These are phyloP conservation scores for Bugulina stolonifera DNA, from an alignment of 2,888 invertebrate species.

Conservation along the genomic window DNA sequence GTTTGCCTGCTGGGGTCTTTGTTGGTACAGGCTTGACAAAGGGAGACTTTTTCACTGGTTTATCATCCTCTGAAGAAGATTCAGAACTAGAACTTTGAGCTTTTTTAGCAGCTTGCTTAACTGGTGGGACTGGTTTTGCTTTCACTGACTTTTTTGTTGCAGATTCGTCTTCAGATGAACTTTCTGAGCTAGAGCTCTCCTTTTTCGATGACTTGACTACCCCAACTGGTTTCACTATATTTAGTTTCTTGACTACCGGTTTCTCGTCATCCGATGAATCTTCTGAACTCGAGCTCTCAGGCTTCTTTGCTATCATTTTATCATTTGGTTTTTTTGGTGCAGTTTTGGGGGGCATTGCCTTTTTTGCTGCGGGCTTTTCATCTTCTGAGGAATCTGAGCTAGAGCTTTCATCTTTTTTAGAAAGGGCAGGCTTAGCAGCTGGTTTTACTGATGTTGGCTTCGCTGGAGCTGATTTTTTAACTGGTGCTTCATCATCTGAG, in stretches of 20 bases:
- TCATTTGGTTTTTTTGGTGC: not conserved
- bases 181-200: not conserved
- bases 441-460: not conserved
- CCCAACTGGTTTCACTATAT: not conserved
- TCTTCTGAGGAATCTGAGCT: constrained; percentile 26
- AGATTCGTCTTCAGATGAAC: not conserved
- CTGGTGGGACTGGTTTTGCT: constrained; percentile 18
- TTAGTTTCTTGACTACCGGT: not conserved
- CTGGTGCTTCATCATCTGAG: constrained; percentile 12
- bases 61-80: not conserved
- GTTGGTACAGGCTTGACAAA: not conserved
- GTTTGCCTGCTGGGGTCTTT: not conserved
- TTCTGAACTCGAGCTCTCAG: constrained; percentile 14
- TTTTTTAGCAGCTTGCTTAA: not conserved
- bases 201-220: not conserved
- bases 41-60: not conserved
- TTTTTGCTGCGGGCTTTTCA: constrained; percentile 27
- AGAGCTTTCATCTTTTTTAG: constrained; percentile 16
- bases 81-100: not conserved
- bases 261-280: constrained; percentile 25
- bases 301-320: not conserved
- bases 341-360: not conserved
- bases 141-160: constrained; percentile 19
- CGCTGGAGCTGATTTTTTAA: not conserved
- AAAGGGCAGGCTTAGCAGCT: not conserved